Conservation (phyloP, 2,797 vertebrate species). For the Florisuga fusca region DNA sequence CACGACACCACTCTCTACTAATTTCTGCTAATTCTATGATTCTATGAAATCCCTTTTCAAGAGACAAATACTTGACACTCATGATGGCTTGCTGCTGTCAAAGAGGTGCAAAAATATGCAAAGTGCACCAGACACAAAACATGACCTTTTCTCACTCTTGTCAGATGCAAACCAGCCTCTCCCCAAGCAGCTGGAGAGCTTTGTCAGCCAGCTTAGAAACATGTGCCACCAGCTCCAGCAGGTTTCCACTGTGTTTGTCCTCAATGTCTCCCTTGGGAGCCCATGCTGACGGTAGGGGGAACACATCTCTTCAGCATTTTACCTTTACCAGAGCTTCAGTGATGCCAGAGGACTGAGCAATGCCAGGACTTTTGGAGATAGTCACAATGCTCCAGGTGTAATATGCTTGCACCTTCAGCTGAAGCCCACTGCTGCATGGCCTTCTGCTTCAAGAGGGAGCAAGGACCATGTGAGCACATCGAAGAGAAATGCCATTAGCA, state of each 20-base stretch:
- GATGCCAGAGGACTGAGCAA: neutral
- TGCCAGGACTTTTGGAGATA: neutral
- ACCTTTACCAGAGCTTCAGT: neutral
- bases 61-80: neutral
- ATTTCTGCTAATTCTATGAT: neutral
- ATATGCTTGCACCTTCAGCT: neutral
- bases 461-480: neutral
- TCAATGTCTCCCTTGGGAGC: neutral
- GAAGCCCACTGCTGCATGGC: neutral
- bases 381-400: neutral
- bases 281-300: rapidly evolving
- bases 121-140: conserved; percentile 7
- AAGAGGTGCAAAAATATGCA: neutral
- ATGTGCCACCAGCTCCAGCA: neutral
- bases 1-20: neutral
- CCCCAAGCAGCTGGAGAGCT: neutral
- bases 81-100: neutral
- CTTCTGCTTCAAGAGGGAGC: neutral
- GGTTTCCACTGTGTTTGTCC: neutral
- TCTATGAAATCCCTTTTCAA: conserved; percentile 15
- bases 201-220: neutral
- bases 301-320: neutral
- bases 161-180: neutral
- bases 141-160: conserved; percentile 1
- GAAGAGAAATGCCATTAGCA: neutral